A percentile compares a stretch with the other conserved stretches of the same genome.
Conservation (phyloP, 2,113 vertebrate species). For the Holacanthus passer region DNA sequence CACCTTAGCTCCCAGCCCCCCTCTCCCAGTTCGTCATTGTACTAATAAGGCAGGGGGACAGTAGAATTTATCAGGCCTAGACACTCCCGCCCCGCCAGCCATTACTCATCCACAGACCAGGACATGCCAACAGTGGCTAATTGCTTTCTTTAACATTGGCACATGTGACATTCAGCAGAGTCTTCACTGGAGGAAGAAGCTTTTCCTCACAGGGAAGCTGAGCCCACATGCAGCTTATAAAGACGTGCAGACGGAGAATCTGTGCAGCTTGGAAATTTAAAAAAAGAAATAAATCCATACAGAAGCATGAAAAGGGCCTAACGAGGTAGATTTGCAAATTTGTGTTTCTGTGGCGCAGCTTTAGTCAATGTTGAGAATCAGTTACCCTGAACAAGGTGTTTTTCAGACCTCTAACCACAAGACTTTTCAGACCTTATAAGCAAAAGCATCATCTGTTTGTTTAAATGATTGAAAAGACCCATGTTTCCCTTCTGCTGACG, state of each 20-base stretch:
- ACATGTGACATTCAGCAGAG: conserved; percentile 73
- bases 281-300: not conserved
- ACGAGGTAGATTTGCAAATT: not conserved
- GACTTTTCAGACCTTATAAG: not conserved
- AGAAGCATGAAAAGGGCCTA: not conserved
- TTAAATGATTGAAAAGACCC: conserved; percentile 4
- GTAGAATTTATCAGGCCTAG: conserved; percentile 81
- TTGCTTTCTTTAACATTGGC: conserved; percentile 81
- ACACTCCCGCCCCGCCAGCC: conserved; percentile 79
- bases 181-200: conserved; percentile 14
- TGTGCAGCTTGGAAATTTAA: not conserved
- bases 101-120: conserved; percentile 84
- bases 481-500: not conserved
- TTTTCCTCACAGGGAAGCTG: not conserved
- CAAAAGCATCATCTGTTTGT: not conserved
- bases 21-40: conserved; percentile 73
- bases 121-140: conserved; percentile 80
- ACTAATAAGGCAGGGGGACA: conserved; percentile 80
- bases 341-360: not conserved
- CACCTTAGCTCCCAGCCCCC: conserved; percentile 59
- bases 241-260: not conserved
- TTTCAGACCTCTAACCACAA: not conserved
- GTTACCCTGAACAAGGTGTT: not conserved
- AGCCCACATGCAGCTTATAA: not conserved
- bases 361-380: not conserved